These are phyloP conservation scores for Carabus problematicus DNA, from an alignment of 2,888 invertebrate species.

Conservation along the genomic window DNA sequence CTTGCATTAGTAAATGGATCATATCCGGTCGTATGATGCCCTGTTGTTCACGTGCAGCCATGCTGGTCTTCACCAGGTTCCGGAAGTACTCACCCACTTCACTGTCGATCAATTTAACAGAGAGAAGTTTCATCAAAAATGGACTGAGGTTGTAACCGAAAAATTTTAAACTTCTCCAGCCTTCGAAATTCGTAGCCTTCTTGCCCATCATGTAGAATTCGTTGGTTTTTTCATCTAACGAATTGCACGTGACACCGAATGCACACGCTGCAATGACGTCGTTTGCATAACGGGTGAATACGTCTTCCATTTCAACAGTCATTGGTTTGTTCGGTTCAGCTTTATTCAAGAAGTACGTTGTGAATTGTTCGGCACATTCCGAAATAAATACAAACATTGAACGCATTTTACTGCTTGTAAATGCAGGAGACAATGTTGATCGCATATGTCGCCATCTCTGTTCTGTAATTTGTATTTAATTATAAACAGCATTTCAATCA, in stretches of 20 bases:
- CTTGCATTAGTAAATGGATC: conserved; percentile 65
- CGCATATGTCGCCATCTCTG: conserved; percentile 57
- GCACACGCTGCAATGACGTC: conserved; percentile 63
- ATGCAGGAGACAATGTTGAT: conserved; percentile 59
- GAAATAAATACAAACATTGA: conserved; percentile 58
- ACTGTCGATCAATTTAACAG: conserved; percentile 36
- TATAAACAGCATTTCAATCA: too few relatives aligned
- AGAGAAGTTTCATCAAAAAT: conserved; percentile 41
- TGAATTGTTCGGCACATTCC: conserved; percentile 50
- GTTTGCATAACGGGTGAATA: conserved; percentile 59
- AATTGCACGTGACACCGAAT: conserved; percentile 63
- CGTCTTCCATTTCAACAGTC: conserved; percentile 57
- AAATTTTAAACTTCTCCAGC: conserved; percentile 30
- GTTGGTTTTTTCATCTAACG: conserved; percentile 60
- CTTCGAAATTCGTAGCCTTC: conserved; percentile 55
- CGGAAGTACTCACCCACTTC: conserved; percentile 46
- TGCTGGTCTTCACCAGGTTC: conserved; percentile 45
- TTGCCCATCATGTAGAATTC: conserved; percentile 63
- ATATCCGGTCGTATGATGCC: conserved; percentile 54
- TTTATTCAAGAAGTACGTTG: conserved; percentile 41
- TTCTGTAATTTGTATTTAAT: conserved; percentile 48
- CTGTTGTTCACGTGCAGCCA: conserved; percentile 47
- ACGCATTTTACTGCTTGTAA: conserved; percentile 61
- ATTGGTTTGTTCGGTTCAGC: conserved; percentile 27
- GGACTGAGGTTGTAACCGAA: conserved; percentile 29